Percentiles rank a stretch among this genome's conserved stretches.
These are phyloP conservation scores for Cetoscarus ocellatus DNA, from an alignment of 2,797 vertebrate species.

Conservation along the genomic window DNA sequence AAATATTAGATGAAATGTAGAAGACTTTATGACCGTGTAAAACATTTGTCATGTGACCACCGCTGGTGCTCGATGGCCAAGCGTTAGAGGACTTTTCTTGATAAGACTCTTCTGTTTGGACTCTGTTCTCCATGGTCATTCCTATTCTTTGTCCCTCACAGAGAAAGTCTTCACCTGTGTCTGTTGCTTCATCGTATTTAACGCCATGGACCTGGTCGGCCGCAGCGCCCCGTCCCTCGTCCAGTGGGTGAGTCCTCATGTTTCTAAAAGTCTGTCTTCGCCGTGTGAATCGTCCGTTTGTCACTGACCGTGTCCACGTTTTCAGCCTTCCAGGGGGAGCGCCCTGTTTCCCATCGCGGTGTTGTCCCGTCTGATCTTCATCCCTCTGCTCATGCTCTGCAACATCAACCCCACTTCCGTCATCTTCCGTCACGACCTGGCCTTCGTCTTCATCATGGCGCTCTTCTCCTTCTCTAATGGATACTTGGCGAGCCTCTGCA, in stretches of 20 bases:
- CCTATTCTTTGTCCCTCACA: slow-evolving; percentile 56
- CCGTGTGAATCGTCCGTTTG: rapidly evolving
- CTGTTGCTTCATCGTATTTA: slow-evolving; percentile 92
- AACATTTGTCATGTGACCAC: too few relatives aligned
- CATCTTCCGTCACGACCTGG: slow-evolving; percentile 85
- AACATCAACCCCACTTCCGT: slow-evolving; percentile 82
- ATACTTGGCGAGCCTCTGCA: slow-evolving; percentile 93
- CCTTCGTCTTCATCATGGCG: slow-evolving; percentile 90
- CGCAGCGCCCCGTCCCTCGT: slow-evolving; percentile 84
- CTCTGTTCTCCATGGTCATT: background rate
- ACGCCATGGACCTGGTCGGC: slow-evolving; percentile 87
- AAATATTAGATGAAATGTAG: too few relatives aligned
- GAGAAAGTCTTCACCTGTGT: slow-evolving; percentile 88
- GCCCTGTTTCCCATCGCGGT: slow-evolving; percentile 84
- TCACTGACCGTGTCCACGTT: background rate
- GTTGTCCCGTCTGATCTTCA: slow-evolving; percentile 85
- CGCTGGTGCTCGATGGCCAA: too few relatives aligned
- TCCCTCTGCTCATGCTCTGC: slow-evolving; percentile 93
- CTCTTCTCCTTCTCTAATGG: slow-evolving; percentile 92
- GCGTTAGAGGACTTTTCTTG: too few relatives aligned
- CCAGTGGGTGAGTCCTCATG: slow-evolving; percentile 89
- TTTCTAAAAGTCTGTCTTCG: background rate
- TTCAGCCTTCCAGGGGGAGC: slow-evolving; percentile 89
- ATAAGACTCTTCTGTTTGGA: background rate
- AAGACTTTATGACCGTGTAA: too few relatives aligned